Evolutionary conservation across 1,140 invertebrate species (phyloP), one percentile per base, ranked within the genome.

Genomic region (Apis florea): DNA sequence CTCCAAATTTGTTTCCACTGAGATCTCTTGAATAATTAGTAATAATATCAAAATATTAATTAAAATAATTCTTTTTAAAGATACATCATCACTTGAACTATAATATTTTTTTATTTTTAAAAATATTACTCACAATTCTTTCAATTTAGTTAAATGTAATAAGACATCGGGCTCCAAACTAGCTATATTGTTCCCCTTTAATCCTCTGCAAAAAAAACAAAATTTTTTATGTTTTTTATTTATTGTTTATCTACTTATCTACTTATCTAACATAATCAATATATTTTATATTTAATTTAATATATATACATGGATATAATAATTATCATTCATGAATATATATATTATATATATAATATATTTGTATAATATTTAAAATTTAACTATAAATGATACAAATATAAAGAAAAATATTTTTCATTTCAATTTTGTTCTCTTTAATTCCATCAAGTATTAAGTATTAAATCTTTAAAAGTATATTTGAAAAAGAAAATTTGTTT

Each of bases 1-100:
- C 89, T 53, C 85, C 85, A n/a, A 94, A 78, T 77, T 91, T 90
- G 75, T 92, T 93, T 15, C 87, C 90, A 63, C 92, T 93, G 47
- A 94, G 76, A 82, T 93, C 92, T 80, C 93, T 94, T 15, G 51
- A 80, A 67, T 9, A 64, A 24, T 74, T 64, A 13, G 0, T 9
- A 21, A 19, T 40, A 40, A 40, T 40, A 40, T 15, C 17, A 53
- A 47, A 40, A n/a, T n/a, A 17, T 19, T 24, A 47, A 11, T 49
- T 56, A 47, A 24, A 21, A 17, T 11, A n/a, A 0, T 40, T 8
- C 11, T 21, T 21, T 15, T 56, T 31, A 13, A 58, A 40, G 8
- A 56, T 10, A 17, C 8, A 64, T 21, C 26, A 9, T 3, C 1
- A 11, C 2, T 31, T 19, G 8, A 54, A 13, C n/a, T n/a, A n/a